Evolutionary conservation across 2,888 invertebrate species (phyloP).

Genomic region (Myopa testacea): DNA sequence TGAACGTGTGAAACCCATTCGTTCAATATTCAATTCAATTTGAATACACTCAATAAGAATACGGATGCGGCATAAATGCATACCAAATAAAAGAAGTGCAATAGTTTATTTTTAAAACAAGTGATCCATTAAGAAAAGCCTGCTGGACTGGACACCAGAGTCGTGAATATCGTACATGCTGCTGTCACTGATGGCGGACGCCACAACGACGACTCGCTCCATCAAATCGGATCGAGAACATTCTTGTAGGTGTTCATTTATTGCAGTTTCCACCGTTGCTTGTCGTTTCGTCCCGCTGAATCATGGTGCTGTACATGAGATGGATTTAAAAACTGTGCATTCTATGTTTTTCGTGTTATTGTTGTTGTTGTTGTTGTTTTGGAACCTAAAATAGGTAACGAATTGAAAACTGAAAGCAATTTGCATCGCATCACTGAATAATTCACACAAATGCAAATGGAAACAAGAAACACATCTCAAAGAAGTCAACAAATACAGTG

Average conservation of each 20-base stretch:
- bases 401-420: constrained; percentile 1
- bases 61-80: too few species aligned
- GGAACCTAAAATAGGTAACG: neutral
- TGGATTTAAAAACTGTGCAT: constrained; percentile 13
- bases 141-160: neutral
- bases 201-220: neutral
- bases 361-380: constrained; percentile 25
- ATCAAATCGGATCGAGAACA: neutral
- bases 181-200: neutral
- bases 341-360: neutral
- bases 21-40: too few species aligned
- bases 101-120: neutral
- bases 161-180: too few species aligned
- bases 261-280: constrained; percentile 29
- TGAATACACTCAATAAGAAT: too few species aligned
- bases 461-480: neutral
- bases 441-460: constrained; percentile 12
- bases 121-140: neutral
- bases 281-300: neutral
- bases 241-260: constrained; percentile 21
- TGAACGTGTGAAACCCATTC: too few species aligned
- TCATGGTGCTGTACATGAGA: neutral
- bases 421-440: constrained; percentile 15
- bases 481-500: neutral
- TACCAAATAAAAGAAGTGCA: neutral